Base-by-base conservation (phyloP, 2,113 vertebrate genomes). In the Sinocyclocheilus anophthalmus region DNA sequence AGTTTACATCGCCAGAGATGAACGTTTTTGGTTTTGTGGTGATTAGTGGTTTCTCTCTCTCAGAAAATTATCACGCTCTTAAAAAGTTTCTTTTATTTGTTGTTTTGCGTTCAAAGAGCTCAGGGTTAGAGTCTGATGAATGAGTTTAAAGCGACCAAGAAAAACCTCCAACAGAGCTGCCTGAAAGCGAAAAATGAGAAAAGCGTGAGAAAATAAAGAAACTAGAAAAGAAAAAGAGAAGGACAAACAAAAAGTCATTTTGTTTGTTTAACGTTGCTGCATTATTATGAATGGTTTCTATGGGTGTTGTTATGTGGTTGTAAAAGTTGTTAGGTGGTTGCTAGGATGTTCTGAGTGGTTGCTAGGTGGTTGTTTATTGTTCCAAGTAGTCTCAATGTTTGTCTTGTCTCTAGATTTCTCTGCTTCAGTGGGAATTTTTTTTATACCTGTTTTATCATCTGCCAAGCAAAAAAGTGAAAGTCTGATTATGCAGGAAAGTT, bases 21-120 rank as follows among this genome's bases (percentile, higher is more conserved):
- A 92, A 91, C 76, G 85, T 88, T 93, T 84, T 81, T 87, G 90
- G 91, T 86, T 91, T 92, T 88, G 87, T 84, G 6, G 91, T 93
- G 92, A 94, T 94, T 91, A 92, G 85, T 92, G 92, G 92, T 92
- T 94, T 90, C 92, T 88, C 91, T 81, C 78, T 91, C 69, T 69
- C 39, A 81, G 83, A 50, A 76, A 87, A 87, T 87, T 88, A 88
- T 92, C 88, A 90, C 73, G 14, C 81, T 88, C 90, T 89, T 69
- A 70, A 89, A 84, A 79, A 87, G 72, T 53, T 79, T 84, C 59
- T 87, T 91, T 91, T 91, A 50, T 69, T 37, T 59, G 81, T 50
- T 61, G 65, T 67, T 83, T 45, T 30, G 65, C 16, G 85, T 87
- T 88, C 80, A 87, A 90, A 91, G 86, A 86, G 39, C n/a, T 61